Conservation (phyloP, 2,888 invertebrate species). For the Oscheius onirici region DNA sequence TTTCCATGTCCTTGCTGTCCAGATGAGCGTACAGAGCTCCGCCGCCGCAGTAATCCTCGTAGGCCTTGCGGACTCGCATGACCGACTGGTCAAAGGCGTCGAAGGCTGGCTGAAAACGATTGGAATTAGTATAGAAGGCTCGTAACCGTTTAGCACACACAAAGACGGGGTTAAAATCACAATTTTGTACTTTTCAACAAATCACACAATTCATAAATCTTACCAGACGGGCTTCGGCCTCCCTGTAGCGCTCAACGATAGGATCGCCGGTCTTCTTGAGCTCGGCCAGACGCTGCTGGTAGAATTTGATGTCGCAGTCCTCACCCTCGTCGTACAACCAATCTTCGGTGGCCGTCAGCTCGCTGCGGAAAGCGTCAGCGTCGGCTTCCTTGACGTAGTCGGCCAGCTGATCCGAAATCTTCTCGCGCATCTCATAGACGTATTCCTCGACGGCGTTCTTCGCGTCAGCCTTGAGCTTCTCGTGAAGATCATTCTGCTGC, state of each 20-base stretch:
- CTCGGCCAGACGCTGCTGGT: conserved; percentile 76
- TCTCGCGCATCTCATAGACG: conserved; percentile 93
- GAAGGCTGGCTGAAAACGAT: conserved; percentile 77
- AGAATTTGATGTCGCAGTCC: conserved; percentile 81
- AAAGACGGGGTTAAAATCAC: too few relatives aligned
- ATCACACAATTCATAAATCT: neutral
- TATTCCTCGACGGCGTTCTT: conserved; percentile 97
- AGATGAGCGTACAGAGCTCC: conserved; percentile 79
- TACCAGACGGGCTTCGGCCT: conserved; percentile 82
- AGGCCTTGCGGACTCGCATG: conserved; percentile 83
- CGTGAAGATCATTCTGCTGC: conserved; percentile 83
- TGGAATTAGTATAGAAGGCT: too few relatives aligned
- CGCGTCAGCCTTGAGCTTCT: conserved; percentile 92
- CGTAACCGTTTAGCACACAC: too few relatives aligned
- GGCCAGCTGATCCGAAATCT: conserved; percentile 82
- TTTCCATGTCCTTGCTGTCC: conserved; percentile 79
- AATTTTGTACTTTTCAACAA: too few relatives aligned
- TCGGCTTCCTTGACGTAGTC: conserved; percentile 80
- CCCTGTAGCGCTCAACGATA: conserved; percentile 84
- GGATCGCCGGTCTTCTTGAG: conserved; percentile 85
- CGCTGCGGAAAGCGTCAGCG: conserved; percentile 71
- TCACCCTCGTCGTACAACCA: conserved; percentile 98
- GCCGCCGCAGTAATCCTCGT: conserved; percentile 67
- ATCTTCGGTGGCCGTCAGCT: conserved; percentile 87
- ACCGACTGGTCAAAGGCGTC: conserved; percentile 84